These are phyloP conservation scores for Caenorhabditis panamensis DNA, from an alignment of 2,888 invertebrate genomes.

Conservation along the genomic window DNA sequence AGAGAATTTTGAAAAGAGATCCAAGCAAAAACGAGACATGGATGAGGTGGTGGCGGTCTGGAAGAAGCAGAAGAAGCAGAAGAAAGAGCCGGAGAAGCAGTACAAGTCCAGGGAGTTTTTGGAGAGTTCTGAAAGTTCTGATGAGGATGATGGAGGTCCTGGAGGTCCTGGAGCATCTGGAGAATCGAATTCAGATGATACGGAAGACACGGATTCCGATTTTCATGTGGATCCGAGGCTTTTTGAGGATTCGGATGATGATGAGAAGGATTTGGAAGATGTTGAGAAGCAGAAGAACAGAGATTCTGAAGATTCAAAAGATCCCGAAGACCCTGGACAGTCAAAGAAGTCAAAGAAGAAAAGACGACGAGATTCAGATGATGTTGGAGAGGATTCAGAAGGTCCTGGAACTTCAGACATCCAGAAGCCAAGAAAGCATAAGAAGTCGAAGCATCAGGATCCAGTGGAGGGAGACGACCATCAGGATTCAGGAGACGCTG, in stretches of 20 bases:
- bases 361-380: too few relatives aligned
- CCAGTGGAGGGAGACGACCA: not conserved
- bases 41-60: not conserved
- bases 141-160: not conserved
- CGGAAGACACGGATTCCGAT: too few relatives aligned
- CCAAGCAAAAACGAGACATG: too few relatives aligned
- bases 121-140: not conserved
- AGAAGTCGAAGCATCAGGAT: not conserved
- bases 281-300: not conserved
- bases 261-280: not conserved
- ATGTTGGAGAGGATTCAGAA: conserved; percentile 1
- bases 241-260: conserved; percentile 2
- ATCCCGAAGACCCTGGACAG: not conserved
- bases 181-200: too few relatives aligned
- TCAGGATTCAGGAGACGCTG: not conserved
- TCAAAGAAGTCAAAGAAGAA: too few relatives aligned
- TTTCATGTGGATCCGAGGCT: not conserved
- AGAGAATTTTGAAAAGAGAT: not conserved
- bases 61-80: not conserved
- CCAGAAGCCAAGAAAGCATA: not conserved
- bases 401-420: conserved; percentile 5
- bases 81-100: not conserved
- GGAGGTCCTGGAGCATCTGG: too few relatives aligned
- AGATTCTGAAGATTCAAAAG: not conserved
- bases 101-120: not conserved